A percentile compares a stretch with the other conserved stretches of the same genome.
Conservation (phyloP, 1,140 invertebrate species). For the Araneus ventricosus region DNA sequence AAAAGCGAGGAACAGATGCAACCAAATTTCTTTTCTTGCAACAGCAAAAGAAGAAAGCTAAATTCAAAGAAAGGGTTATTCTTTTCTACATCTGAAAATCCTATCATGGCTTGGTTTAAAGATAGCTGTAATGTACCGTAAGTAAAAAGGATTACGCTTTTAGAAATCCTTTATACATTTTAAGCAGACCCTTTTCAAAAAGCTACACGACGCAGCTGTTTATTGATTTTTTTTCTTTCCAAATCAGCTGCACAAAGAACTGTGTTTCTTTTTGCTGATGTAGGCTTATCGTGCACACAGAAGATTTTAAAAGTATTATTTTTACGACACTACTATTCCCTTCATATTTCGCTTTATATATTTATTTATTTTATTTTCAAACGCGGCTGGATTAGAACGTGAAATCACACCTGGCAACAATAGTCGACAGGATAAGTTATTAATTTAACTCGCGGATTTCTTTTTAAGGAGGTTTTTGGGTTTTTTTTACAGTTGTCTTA, state of each 20-base stretch:
- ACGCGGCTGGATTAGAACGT: not conserved
- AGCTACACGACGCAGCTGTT: not conserved
- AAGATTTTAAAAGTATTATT: slow-evolving; percentile 30
- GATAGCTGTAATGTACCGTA: not conserved
- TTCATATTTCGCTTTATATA: not conserved
- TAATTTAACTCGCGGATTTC: not conserved
- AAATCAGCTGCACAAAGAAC: not conserved
- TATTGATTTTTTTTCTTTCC: not conserved
- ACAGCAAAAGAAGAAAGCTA: not conserved
- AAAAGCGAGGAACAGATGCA: not conserved
- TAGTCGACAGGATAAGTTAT: slow-evolving; percentile 1
- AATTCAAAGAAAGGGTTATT: not conserved
- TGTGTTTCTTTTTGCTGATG: not conserved
- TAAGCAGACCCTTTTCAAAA: not conserved
- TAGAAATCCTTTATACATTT: not conserved
- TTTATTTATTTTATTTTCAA: not conserved
- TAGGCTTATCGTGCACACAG: not conserved
- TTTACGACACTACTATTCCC: not conserved
- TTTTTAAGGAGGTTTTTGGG: no score
- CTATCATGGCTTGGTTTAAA: slow-evolving; percentile 6
- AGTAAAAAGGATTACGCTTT: not conserved
- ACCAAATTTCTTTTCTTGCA: not conserved
- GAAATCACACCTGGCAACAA: not conserved
- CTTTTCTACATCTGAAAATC: not conserved
- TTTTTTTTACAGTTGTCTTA: no score